Evolutionary conservation across 2,113 vertebrate genomes (phyloP).

Genomic region (Erythrocercus mccallii): DNA sequence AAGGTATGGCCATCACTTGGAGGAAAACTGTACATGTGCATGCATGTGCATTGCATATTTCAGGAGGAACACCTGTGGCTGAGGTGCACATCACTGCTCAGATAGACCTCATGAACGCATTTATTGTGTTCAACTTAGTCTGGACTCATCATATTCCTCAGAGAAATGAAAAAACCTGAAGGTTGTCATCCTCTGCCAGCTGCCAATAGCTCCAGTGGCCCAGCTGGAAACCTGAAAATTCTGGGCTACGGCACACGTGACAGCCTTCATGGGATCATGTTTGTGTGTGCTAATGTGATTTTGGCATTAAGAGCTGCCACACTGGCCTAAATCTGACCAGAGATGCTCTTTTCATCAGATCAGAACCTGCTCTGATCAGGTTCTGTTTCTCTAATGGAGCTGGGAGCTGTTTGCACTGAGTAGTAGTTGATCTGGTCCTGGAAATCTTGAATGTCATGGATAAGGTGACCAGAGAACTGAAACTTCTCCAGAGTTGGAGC

Average conservation of each 20-base stretch:
- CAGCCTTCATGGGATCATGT: neutral
- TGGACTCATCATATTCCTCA: neutral
- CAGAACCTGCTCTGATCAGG: too few species aligned
- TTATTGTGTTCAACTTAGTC: neutral
- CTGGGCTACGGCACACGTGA: neutral
- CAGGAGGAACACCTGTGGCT: neutral
- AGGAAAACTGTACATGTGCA: neutral
- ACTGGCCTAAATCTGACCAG: neutral
- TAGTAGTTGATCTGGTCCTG: neutral
- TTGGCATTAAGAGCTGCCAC: neutral
- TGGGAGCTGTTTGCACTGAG: neutral
- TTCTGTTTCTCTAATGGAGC: neutral
- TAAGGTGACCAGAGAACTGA: neutral
- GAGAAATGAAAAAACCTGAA: neutral
- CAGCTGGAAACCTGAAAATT: neutral
- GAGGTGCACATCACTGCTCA: neutral
- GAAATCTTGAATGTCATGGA: neutral
- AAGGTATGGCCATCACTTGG: neutral
- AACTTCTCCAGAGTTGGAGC: neutral
- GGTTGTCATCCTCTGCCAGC: neutral
- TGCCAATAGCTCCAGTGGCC: neutral
- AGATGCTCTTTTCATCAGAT: neutral
- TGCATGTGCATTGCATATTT: accelerated
- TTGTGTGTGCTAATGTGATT: neutral
- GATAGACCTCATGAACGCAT: neutral